Base-by-base conservation (phyloP, 2,888 invertebrate genomes). In the Clostera curtula region DNA sequence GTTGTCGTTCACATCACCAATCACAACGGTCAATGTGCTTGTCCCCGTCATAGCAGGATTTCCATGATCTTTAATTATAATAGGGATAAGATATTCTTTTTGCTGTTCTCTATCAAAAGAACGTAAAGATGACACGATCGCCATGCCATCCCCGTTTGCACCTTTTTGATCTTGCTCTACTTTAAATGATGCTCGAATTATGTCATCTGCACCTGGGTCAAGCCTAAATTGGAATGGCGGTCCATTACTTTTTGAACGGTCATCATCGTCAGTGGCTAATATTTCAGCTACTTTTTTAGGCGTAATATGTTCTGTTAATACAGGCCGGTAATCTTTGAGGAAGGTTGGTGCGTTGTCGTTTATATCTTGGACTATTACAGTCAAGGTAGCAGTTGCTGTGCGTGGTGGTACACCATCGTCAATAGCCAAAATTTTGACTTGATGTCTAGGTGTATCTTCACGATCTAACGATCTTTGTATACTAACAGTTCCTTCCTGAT, bases 1-100 rank as follows among this genome's bases (percentile, higher is more conserved):
- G 74, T 98, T 98, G 69, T 98, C 98, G 71, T 99, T 99, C 11
- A 95, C 93, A 74, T 99, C 98, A 11, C 98, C 98, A 52, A 99
- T 98, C 25, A 97, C 95, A 12, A 98, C 95, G 0, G 97, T 97
- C 17, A 98, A 82, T 0, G 97, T 97, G 60, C 96, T 96, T 5
- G 97, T 97, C 40, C 97, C 97, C 8, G 96, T 95, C 93, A 97
- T 95, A 0, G 93, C 92, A n/a, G 97, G 96, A 46, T 93, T 95
- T 19, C 98, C 97, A 51, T 95, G 94, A 84, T 99, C 99, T 73
- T 95, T 96, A 63, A 99, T 97, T 12, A 97, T 93, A 56, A 99
- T 97, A 1, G 98, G 98, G 56, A 99, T 95, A 50, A 96, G 88
- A 67, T 97, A 97, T 73, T 97, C 96, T 67, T 98, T 98, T 65